Evolutionary conservation across 2,888 invertebrate species (phyloP).

Genomic region (Odontocolon sp.): DNA sequence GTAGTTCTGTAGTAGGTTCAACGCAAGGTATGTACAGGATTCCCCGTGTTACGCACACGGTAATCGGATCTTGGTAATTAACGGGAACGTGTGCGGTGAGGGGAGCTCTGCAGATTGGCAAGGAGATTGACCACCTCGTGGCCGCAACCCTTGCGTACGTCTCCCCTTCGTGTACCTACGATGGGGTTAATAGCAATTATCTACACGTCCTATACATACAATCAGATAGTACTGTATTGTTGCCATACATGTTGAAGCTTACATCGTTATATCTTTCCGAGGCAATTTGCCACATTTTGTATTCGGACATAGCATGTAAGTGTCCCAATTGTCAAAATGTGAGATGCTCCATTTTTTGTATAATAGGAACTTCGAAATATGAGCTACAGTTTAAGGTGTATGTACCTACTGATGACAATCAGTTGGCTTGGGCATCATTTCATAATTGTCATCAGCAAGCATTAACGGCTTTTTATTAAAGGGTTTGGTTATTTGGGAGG

Average conservation of each 20-base stretch:
- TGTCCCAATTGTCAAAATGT: too few relatives aligned
- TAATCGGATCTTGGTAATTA: conserved; percentile 69
- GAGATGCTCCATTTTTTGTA: too few relatives aligned
- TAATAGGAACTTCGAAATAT: too few relatives aligned
- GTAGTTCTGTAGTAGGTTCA: conserved; percentile 60
- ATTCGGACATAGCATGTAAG: too few relatives aligned
- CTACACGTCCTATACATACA: conserved; percentile 52
- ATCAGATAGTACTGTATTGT: conserved; percentile 48
- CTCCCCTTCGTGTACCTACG: conserved; percentile 40
- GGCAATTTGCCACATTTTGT: too few relatives aligned
- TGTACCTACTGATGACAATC: too few relatives aligned
- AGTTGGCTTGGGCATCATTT: too few relatives aligned
- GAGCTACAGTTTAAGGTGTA: too few relatives aligned
- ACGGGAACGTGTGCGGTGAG: conserved; percentile 59
- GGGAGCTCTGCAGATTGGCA: conserved; percentile 56
- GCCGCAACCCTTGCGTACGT: conserved; percentile 54
- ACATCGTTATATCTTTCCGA: too few relatives aligned
- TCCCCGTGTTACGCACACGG: conserved; percentile 61
- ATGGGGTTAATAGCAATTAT: conserved; percentile 58
- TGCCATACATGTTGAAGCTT: not conserved
- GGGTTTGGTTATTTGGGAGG: too few relatives aligned
- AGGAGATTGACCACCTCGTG: conserved; percentile 60
- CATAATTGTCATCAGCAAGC: too few relatives aligned
- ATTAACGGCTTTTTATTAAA: too few relatives aligned
- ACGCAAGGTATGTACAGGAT: conserved; percentile 60